Evolutionary conservation across 2,797 vertebrate species (phyloP), one percentile per base, ranked within the genome.

Genomic region (Chelon labrosus): DNA sequence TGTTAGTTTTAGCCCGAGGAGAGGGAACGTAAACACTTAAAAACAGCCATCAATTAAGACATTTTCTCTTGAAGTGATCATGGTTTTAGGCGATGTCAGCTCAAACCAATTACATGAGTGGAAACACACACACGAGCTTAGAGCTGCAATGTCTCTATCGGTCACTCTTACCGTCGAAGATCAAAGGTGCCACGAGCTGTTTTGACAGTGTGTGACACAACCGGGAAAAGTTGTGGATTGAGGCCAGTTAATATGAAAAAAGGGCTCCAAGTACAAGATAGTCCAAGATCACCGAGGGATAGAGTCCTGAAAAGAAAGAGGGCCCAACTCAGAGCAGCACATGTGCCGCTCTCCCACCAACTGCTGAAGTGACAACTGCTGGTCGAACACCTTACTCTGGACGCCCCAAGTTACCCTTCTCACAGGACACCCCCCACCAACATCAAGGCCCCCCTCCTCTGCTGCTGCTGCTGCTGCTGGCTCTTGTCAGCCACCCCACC

Each of bases 301-400:
- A 37, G 49, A 50, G 62, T 83, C 83, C 85, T 38, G 79, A 60
- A 12, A 39, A 75, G 65, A 59, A 44, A 20, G 19, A 60, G 65
- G 66, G 77, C 82, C 85, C 74, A 54, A 64, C 59, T 76, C 62
- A 68, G 75, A 78, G 67, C 72, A 84, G 85, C 86, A 82, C 85
- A 86, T 72, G 90, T 65, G 80, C 88, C 83, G 46, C 79, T 77
- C 66, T 22, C 46, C 73, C 52, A 73, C 73, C 73, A 67, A 54
- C 85, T 78, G 85, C 89, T 80, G 59, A 55, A 88, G 78, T 87
- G 91, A 91, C 92, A 88, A 87, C 90, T 93, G 90, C 85, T 86
- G 77, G 65, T 77, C 79, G 81, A 79, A 80, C 86, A 83, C 82
- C 88, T 90, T 83, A 62, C 64, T 85, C 78, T 75, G 74, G 74